These are phyloP conservation scores for Sarcophaga rosellei DNA, from an alignment of 2,888 invertebrate genomes.

Conservation along the genomic window DNA sequence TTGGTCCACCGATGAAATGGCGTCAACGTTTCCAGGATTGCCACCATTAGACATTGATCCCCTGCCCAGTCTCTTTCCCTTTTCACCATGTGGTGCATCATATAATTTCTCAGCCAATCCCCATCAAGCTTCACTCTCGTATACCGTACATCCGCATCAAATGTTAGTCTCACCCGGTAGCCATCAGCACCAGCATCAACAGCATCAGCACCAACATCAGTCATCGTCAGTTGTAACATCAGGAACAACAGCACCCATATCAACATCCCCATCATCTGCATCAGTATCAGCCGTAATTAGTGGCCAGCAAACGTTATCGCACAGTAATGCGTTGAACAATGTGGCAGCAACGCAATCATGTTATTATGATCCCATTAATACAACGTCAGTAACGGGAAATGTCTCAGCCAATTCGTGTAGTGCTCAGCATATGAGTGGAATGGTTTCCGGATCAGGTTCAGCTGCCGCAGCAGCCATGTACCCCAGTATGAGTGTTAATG, in stretches of 20 bases:
- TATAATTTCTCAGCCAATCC: slow-evolving; percentile 84
- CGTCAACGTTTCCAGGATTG: slow-evolving; percentile 90
- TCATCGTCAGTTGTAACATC: slow-evolving; percentile 3
- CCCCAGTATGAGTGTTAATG: slow-evolving; percentile 98
- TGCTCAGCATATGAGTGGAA: slow-evolving; percentile 66
- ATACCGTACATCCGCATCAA: slow-evolving; percentile 84
- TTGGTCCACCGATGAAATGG: slow-evolving; percentile 88
- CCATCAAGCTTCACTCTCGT: slow-evolving; percentile 82
- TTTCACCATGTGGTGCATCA: slow-evolving; percentile 89
- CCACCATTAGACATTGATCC: slow-evolving; percentile 93
- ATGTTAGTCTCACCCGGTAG: slow-evolving; percentile 85
- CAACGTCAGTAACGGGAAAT: slow-evolving; percentile 65
- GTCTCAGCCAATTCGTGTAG: slow-evolving; percentile 61
- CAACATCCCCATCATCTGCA: slow-evolving; percentile 70
- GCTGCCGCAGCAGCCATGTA: slow-evolving; percentile 84
- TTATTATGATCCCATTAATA: slow-evolving; percentile 79
- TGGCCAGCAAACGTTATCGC: slow-evolving; percentile 74
- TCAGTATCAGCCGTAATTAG: slow-evolving; percentile 66
- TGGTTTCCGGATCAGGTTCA: slow-evolving; percentile 67
- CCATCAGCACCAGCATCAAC: slow-evolving; percentile 67
- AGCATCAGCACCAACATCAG: slow-evolving; percentile 59
- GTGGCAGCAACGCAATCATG: slow-evolving; percentile 71
- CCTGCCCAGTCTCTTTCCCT: slow-evolving; percentile 91
- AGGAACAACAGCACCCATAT: slow-evolving; percentile 15
- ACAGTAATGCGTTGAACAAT: slow-evolving; percentile 73